Conservation (phyloP, 2,888 invertebrate genomes). For the Pristionchus mayeri region DNA sequence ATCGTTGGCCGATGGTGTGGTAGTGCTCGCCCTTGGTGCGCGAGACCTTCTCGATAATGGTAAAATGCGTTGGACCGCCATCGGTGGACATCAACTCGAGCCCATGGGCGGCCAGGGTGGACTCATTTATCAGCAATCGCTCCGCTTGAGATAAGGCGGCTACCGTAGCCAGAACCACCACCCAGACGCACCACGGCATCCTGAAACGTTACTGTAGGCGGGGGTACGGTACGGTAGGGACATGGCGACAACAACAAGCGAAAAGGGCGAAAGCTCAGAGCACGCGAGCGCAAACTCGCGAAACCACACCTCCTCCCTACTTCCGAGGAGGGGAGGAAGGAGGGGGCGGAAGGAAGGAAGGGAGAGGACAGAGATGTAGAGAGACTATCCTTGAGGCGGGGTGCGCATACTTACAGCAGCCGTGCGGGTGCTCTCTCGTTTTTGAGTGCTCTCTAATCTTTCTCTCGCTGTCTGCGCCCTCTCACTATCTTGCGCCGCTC, state of each 20-base stretch:
- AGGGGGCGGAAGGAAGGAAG: background rate
- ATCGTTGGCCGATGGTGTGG: background rate
- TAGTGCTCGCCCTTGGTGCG: conserved; percentile 51
- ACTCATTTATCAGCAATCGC: conserved; percentile 12
- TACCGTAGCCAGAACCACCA: conserved; percentile 9
- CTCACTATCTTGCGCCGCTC: background rate
- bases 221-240: background rate
- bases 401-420: conserved; percentile 3
- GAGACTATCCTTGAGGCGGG: conserved; percentile 23
- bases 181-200: background rate
- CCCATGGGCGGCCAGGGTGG: conserved; percentile 53
- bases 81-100: conserved; percentile 62
- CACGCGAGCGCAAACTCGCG: background rate
- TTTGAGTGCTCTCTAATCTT: background rate
- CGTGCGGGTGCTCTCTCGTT: background rate
- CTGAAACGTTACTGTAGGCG: background rate
- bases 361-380: background rate
- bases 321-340: conserved; percentile 17
- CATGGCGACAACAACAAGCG: background rate
- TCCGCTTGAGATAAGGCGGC: no score
- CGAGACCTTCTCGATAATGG: conserved; percentile 67
- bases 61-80: conserved; percentile 62
- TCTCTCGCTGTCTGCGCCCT: conserved; percentile 21
- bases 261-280: background rate
- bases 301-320: background rate